Conservation (phyloP, 2,797 vertebrate genomes). For the Bovichtus variegatus region DNA sequence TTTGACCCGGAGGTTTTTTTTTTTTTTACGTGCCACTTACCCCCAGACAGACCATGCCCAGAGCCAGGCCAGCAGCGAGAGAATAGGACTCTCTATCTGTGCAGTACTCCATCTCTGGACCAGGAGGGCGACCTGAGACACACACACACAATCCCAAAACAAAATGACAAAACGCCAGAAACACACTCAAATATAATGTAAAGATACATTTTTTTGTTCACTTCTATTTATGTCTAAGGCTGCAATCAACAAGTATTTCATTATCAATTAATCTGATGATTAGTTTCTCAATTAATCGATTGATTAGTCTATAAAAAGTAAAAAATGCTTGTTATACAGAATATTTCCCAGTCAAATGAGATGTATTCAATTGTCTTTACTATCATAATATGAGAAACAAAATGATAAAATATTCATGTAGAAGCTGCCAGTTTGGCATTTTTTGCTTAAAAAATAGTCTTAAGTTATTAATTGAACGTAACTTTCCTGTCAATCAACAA, state of each 20-base stretch:
- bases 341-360: too few species aligned
- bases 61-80: slow-evolving; percentile 94
- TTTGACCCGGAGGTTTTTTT: too few species aligned
- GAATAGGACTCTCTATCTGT: slow-evolving; percentile 98
- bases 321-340: not conserved
- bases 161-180: not conserved
- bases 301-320: not conserved
- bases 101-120: slow-evolving; percentile 99
- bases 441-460: too few species aligned
- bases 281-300: not conserved
- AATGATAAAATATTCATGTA: not conserved
- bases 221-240: not conserved
- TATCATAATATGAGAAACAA: not conserved
- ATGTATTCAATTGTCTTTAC: not conserved
- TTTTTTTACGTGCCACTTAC: slow-evolving; percentile 74
- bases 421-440: not conserved
- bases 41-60: slow-evolving; percentile 99
- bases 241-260: not conserved
- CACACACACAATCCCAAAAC: slow-evolving; percentile 14
- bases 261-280: not conserved
- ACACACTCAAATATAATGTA: not conserved
- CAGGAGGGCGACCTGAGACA: slow-evolving; percentile 92
- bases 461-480: too few species aligned
- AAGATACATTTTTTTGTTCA: not conserved
- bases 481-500: not conserved